phyloP scores from a whole-genome alignment of 2,888 invertebrate species.

The Ypsolopha scabrella region DNA sequence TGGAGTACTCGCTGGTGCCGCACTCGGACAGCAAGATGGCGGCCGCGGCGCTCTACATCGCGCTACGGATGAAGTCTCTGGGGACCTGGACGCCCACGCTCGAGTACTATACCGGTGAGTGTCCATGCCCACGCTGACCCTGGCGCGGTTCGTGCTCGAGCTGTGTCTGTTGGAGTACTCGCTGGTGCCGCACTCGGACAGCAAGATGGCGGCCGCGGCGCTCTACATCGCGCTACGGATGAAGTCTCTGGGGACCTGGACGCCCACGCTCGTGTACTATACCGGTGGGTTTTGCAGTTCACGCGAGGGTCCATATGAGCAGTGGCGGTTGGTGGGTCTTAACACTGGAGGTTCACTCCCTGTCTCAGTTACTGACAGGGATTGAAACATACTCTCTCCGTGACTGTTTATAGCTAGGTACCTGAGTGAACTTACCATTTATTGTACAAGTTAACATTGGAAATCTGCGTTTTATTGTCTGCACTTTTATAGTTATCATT shows the following conservation, averaged over 20 bases:
- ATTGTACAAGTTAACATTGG: too few relatives aligned
- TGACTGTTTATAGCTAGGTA: too few relatives aligned
- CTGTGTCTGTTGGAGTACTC: constrained; percentile 92
- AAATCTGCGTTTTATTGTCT: too few relatives aligned
- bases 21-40: constrained; percentile 92
- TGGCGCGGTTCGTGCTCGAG: constrained; percentile 95
- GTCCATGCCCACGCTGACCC: constrained; percentile 91
- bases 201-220: constrained; percentile 90
- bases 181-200: constrained; percentile 83
- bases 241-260: constrained; percentile 82
- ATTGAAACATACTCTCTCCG: too few relatives aligned
- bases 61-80: constrained; percentile 85
- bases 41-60: constrained; percentile 87
- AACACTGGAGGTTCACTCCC: too few relatives aligned
- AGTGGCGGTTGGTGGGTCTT: too few relatives aligned
- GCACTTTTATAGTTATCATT: too few relatives aligned
- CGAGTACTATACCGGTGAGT: constrained; percentile 79
- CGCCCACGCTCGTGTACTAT: constrained; percentile 80
- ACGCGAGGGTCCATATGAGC: background rate
- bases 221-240: constrained; percentile 90
- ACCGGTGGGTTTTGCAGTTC: constrained; percentile 65
- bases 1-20: constrained; percentile 88
- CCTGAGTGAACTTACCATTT: too few relatives aligned
- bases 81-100: constrained; percentile 81
- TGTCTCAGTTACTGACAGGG: too few relatives aligned